A percentile compares a stretch with the other conserved stretches of the same genome.
Evolutionary conservation across 2,113 vertebrate genomes (phyloP).

Genomic region (Xiphorhynchus elegans): DNA sequence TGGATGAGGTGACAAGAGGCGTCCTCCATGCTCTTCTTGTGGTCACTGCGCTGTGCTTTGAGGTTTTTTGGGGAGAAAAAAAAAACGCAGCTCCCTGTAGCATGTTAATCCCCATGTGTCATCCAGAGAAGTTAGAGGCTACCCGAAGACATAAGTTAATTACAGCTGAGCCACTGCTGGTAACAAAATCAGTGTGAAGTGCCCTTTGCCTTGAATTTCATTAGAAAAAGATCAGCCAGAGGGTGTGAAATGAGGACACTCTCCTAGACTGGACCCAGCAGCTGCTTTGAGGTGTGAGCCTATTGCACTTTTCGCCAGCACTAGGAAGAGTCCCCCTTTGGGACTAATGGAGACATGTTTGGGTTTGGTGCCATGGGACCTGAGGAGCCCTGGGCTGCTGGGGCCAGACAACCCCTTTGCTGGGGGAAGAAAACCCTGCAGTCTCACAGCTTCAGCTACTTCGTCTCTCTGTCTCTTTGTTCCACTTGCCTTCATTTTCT

Average conservation of each 20-base stretch:
- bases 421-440: background rate
- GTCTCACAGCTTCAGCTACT: background rate
- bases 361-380: accelerated
- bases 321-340: background rate
- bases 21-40: accelerated
- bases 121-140: background rate
- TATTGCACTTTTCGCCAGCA: background rate
- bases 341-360: background rate
- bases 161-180: background rate
- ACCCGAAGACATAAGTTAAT: background rate
- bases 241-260: background rate
- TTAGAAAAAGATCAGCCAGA: background rate
- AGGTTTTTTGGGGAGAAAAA: background rate
- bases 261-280: background rate
- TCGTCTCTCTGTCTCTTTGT: background rate
- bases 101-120: background rate
- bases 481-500: background rate
- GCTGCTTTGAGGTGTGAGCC: background rate
- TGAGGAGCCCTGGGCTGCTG: background rate
- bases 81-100: background rate
- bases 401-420: background rate
- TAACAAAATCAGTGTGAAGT: background rate
- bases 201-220: background rate
- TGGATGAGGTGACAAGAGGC: background rate
- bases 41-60: background rate